These are phyloP conservation scores for Boleophthalmus pectinirostris DNA, from an alignment of 2,113 vertebrate species.

Conservation along the genomic window DNA sequence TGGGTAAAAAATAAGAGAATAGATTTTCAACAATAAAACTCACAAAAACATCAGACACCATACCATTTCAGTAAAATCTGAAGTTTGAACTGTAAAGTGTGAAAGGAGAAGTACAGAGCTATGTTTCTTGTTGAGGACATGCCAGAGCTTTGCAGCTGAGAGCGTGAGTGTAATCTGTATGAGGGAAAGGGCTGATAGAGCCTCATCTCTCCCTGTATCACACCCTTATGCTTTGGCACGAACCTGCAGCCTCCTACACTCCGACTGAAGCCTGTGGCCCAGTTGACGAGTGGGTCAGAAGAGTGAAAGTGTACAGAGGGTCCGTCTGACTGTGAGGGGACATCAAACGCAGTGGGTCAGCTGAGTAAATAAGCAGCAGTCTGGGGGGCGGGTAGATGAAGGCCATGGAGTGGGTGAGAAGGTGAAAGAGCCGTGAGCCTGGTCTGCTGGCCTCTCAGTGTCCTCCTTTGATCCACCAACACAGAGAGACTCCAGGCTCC, in stretches of 20 bases:
- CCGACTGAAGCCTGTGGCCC: slow-evolving; percentile 37
- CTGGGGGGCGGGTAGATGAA: slow-evolving; percentile 56
- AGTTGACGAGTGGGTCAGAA: slow-evolving; percentile 51
- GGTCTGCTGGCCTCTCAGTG: slow-evolving; percentile 52
- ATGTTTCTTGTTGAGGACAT: slow-evolving; percentile 49
- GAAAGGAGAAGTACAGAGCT: slow-evolving; percentile 58
- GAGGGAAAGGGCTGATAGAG: slow-evolving; percentile 61
- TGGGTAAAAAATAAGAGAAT: not conserved
- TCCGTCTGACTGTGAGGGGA: slow-evolving; percentile 47
- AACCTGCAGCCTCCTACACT: slow-evolving; percentile 51
- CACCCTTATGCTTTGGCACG: slow-evolving; percentile 69
- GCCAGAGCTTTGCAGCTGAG: slow-evolving; percentile 46
- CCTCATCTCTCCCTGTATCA: slow-evolving; percentile 55
- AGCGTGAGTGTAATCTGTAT: slow-evolving; percentile 45
- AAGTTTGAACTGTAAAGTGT: not conserved
- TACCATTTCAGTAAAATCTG: not conserved
- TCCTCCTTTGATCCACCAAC: slow-evolving; percentile 65
- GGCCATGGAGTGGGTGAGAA: slow-evolving; percentile 68
- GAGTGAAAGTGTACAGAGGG: slow-evolving; percentile 4
- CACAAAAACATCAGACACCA: not conserved
- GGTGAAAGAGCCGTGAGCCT: slow-evolving; percentile 61
- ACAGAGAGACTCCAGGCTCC: slow-evolving; percentile 44
- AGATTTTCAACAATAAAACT: not conserved
- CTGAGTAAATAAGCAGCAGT: slow-evolving; percentile 71
- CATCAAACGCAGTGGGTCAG: slow-evolving; percentile 72